Evolutionary conservation across 2,797 vertebrate species (phyloP).

Genomic region (Dryobates pubescens): DNA sequence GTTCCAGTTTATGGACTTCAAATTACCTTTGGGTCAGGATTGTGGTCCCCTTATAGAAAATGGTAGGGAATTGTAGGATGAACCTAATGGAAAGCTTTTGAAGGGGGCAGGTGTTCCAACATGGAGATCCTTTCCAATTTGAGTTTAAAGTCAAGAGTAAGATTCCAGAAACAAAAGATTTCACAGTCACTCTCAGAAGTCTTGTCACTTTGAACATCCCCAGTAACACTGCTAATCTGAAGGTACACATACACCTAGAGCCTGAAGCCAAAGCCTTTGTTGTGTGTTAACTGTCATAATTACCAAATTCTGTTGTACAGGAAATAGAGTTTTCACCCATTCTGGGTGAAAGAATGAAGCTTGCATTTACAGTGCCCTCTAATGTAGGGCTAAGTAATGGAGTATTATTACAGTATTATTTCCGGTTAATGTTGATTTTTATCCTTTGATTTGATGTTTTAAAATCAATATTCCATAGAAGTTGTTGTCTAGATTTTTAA

Average conservation of each 20-base stretch:
- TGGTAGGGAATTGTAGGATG: not conserved
- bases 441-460: not conserved
- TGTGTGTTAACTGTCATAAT: not conserved
- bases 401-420: not conserved
- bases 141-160: not conserved
- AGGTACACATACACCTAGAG: not conserved
- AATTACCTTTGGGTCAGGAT: not conserved
- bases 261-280: not conserved
- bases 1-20: not conserved
- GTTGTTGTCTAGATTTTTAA: conserved; percentile 2
- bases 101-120: not conserved
- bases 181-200: not conserved
- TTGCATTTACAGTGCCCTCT: not conserved
- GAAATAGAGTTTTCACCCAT: not conserved
- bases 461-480: conserved; percentile 25
- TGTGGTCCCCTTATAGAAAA: not conserved
- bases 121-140: not conserved
- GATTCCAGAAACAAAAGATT: not conserved
- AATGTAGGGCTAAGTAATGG: not conserved
- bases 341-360: not conserved
- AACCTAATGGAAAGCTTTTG: not conserved
- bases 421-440: conserved; percentile 28
- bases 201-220: not conserved
- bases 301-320: not conserved
- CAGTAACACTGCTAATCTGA: not conserved